phyloP scores from a whole-genome alignment of 2,797 vertebrate species.

The Notoglanidium macrostoma region DNA sequence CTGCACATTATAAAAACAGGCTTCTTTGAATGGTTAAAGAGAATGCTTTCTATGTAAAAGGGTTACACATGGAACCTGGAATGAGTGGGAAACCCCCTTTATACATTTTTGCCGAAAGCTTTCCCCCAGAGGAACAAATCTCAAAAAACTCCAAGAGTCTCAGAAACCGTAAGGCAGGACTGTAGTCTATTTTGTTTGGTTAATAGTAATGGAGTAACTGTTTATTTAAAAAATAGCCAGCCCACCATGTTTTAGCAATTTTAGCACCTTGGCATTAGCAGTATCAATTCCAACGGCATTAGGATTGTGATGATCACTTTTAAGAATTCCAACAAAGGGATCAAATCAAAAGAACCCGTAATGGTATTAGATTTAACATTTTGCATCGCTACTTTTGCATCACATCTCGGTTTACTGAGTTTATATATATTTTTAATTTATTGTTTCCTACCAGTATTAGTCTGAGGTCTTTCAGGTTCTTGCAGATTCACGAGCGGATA shows the following conservation, averaged over 20 bases:
- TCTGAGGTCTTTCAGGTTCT: neutral
- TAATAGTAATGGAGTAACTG: neutral
- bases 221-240: neutral
- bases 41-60: neutral
- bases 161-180: neutral
- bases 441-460: neutral
- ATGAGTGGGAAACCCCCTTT: neutral
- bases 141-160: neutral
- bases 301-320: neutral
- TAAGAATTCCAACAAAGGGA: neutral
- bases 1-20: neutral
- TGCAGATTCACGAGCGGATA: neutral
- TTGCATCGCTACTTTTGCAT: neutral
- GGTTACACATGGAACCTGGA: neutral
- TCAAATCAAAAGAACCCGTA: neutral
- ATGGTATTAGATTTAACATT: neutral
- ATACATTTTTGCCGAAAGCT: neutral
- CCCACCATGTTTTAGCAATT: too few relatives aligned
- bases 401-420: neutral
- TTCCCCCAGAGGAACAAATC: neutral
- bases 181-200: neutral
- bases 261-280: neutral
- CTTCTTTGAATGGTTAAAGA: neutral
- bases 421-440: neutral
- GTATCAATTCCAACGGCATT: neutral